phyloP scores from a whole-genome alignment of 2,113 vertebrate genomes.

The Daboia siamensis region DNA sequence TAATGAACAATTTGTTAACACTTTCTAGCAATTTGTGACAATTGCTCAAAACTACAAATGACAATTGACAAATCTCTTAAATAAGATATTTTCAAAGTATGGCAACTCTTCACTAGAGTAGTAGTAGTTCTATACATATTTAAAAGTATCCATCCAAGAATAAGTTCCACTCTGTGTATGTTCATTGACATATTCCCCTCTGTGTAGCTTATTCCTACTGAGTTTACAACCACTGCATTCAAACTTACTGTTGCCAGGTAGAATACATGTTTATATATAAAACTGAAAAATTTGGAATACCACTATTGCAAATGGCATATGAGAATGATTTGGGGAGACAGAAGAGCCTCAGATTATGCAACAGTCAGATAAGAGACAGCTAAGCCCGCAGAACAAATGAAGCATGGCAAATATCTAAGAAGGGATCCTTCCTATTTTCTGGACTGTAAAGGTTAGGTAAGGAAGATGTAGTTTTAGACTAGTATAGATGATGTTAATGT shows the following conservation, averaged over 20 bases:
- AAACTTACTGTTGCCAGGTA: not conserved
- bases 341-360: not conserved
- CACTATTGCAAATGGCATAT: not conserved
- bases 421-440: not conserved
- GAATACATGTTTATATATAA: not conserved
- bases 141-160: not conserved
- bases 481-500: not conserved
- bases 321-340: not conserved
- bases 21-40: slow-evolving; percentile 28
- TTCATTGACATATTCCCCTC: not conserved
- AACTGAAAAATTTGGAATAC: not conserved
- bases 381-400: not conserved
- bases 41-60: no score
- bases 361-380: not conserved
- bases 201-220: not conserved
- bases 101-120: not conserved
- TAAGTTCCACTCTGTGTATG: not conserved
- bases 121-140: not conserved
- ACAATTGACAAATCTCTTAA: slow-evolving; percentile 12
- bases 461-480: not conserved
- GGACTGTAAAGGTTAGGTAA: not conserved
- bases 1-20: slow-evolving; percentile 72
- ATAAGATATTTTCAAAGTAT: not conserved
- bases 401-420: not conserved
- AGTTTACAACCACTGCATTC: not conserved